Evolutionary conservation across 2,888 invertebrate species (phyloP), one percentile per base, ranked within the genome.

Genomic region (Phortica okadai): DNA sequence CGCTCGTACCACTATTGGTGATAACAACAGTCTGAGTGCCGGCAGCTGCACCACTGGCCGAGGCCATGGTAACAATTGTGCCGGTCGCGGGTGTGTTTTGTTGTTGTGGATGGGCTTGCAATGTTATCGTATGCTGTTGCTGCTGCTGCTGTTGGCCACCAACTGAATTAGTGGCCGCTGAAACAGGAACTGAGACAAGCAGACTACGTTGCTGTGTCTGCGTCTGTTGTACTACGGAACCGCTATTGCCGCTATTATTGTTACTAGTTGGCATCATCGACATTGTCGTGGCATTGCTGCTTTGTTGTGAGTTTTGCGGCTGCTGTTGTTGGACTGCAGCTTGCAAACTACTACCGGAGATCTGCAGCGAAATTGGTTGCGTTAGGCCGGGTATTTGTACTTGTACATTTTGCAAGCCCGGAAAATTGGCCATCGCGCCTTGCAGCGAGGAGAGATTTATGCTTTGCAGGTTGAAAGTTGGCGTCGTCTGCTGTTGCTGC

Each of bases 381-480:
- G 96, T 94, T 76, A 97, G 93, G 59, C 96, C 96, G 11, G 96
- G 96, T 86, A 97, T 94, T 89, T 97, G 97, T 70, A 96, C 94
- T 41, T 86, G 86, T 74, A 96, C 95, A 91, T 96, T 96, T 90
- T 96, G 96, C 73, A 96, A 92, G 44, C 95, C 95, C 79, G 95
- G 94, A 76, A 92, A 91, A 76, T 91, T 91, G 7, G 91, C 89
- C 87, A 92, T 91, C 8, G 91, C 91, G 75, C 96, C 94, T 83
- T 94, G 94, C 79, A 94, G 90, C 88, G 93, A 94, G 74, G 95
- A 94, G 83, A 96, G 92, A 91, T 96, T 96, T 82, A 96, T 93
- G 83, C 95, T 95, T 92, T 96, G 94, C 76, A 94, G 91, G 88
- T 93, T 93, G 6, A 93, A 91, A 6, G 92, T 91, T 75, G 93